Conservation (phyloP, 2,888 invertebrate species). For the Choreutis nemorana region DNA sequence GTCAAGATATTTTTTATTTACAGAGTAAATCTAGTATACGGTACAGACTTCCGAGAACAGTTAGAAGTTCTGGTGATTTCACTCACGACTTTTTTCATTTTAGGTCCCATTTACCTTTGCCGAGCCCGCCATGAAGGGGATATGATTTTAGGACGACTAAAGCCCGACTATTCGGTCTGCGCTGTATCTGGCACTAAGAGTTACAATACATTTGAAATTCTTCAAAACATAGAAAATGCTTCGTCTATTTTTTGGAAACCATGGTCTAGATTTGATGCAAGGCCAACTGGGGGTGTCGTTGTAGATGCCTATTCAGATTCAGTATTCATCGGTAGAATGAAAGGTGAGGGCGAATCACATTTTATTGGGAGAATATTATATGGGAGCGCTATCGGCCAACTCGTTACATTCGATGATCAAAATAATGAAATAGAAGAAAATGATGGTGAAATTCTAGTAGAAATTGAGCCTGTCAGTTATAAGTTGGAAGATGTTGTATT, state of each 20-base stretch:
- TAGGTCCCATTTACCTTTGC: constrained; percentile 74
- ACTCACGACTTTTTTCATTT: too few species aligned
- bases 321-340: constrained; percentile 43
- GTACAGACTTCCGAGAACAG: too few species aligned
- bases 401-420: constrained; percentile 72
- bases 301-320: constrained; percentile 53
- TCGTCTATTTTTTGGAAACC: constrained; percentile 78
- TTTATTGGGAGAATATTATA: constrained; percentile 77
- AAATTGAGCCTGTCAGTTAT: constrained; percentile 81
- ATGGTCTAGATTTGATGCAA: constrained; percentile 74
- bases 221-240: constrained; percentile 80
- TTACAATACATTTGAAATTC: constrained; percentile 72
- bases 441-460: constrained; percentile 79
- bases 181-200: constrained; percentile 69
- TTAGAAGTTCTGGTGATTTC: too few species aligned
- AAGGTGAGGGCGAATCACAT: constrained; percentile 51
- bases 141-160: constrained; percentile 76
- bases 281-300: constrained; percentile 74
- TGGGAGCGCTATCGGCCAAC: constrained; percentile 71
- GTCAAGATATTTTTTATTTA: too few species aligned
- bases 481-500: constrained; percentile 74
- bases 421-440: constrained; percentile 62
- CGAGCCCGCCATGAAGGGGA: constrained; percentile 75
- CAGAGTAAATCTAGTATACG: too few species aligned
- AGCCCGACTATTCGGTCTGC: constrained; percentile 68